Evolutionary conservation across 2,888 invertebrate genomes (phyloP).

Genomic region (Lasioglossum calceatum): DNA sequence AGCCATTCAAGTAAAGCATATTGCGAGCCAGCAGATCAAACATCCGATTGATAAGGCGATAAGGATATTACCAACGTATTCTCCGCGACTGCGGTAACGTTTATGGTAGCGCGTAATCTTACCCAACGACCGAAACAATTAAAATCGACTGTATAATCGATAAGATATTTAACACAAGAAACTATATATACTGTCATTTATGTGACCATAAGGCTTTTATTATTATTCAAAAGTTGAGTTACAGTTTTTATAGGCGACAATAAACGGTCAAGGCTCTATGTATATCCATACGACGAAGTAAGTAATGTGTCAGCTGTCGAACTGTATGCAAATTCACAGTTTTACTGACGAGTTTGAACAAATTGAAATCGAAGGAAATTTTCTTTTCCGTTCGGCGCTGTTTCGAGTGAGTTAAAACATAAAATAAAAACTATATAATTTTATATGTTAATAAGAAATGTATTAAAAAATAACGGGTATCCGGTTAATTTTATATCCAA

Average conservation of each 20-base stretch:
- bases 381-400: not conserved
- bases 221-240: not conserved
- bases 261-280: not conserved
- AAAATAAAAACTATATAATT: not conserved
- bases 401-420: not conserved
- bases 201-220: not conserved
- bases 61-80: slow-evolving; percentile 19
- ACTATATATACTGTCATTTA: not conserved
- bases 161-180: not conserved
- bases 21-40: slow-evolving; percentile 24
- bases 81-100: slow-evolving; percentile 12
- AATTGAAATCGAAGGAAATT: not conserved
- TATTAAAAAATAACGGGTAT: too few species aligned
- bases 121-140: not conserved
- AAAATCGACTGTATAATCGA: not conserved
- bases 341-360: not conserved
- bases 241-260: not conserved
- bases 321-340: not conserved
- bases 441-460: too few species aligned
- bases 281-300: not conserved
- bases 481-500: too few species aligned
- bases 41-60: slow-evolving; percentile 34
- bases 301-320: not conserved
- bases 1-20: not conserved
- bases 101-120: slow-evolving; percentile 13